Evolutionary conservation across 2,797 vertebrate species (phyloP).

Genomic region (Eulemur mongoz): DNA sequence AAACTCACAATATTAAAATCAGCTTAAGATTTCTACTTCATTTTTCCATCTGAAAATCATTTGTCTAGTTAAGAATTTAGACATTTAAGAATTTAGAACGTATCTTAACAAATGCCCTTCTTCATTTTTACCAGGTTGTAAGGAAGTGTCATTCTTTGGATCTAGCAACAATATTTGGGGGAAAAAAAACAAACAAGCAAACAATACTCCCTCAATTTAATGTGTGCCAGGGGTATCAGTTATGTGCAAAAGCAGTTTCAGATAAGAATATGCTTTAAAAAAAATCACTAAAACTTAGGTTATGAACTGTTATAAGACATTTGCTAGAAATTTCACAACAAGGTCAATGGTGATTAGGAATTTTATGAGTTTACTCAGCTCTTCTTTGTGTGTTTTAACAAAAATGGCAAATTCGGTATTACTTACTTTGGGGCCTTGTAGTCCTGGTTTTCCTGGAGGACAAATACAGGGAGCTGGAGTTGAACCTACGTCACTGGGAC

Average conservation of each 20-base stretch:
- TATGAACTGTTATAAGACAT: not conserved
- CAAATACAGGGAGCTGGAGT: conserved; percentile 93
- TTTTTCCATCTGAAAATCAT: conserved; percentile 17
- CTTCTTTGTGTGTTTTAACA: not conserved
- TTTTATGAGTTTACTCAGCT: not conserved
- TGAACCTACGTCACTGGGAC: conserved; percentile 90
- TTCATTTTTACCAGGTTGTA: not conserved
- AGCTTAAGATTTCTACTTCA: not conserved
- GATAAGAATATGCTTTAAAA: not conserved
- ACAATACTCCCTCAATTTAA: not conserved
- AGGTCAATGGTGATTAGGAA: not conserved
- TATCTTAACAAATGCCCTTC: not conserved
- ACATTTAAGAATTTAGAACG: not conserved
- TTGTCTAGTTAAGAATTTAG: not conserved
- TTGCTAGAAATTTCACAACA: not conserved
- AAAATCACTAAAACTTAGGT: not conserved
- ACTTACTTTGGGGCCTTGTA: conserved; percentile 92
- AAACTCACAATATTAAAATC: conserved; percentile 1
- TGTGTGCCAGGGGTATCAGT: not conserved
- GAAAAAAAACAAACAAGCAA: not conserved
- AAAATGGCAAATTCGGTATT: not conserved
- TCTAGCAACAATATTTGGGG: not conserved
- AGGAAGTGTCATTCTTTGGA: not conserved
- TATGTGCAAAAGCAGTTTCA: not conserved
- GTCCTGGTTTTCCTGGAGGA: conserved; percentile 92